Evolutionary conservation across 1,140 invertebrate species (phyloP).

Genomic region (Lepidostoma basale): DNA sequence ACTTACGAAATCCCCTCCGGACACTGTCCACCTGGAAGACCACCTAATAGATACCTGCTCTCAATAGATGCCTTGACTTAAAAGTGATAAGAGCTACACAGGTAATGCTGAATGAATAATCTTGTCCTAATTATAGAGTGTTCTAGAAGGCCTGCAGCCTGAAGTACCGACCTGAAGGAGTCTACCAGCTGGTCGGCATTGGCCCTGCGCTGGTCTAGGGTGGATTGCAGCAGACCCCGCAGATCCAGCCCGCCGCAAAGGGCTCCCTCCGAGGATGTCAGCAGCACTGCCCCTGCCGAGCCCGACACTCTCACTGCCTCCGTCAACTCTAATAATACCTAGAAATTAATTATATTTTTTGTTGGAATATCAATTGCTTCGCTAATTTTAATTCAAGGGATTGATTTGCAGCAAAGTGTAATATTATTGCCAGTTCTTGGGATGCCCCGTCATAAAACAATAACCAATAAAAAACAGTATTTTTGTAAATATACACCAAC

Average conservation of each 20-base stretch:
- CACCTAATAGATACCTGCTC: too few relatives aligned
- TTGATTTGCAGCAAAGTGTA: neutral
- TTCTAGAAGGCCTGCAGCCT: too few relatives aligned
- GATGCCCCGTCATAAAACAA: too few relatives aligned
- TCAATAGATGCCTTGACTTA: too few relatives aligned
- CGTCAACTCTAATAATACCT: constrained; percentile 37
- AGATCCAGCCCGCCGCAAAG: constrained; percentile 39
- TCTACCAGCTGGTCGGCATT: constrained; percentile 27
- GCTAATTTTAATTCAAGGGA: neutral
- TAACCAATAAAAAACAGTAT: too few relatives aligned
- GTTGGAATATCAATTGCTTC: too few relatives aligned
- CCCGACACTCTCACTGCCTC: constrained; percentile 21
- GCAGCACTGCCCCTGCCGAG: constrained; percentile 6
- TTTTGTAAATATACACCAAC: too few relatives aligned
- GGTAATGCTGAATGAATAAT: too few relatives aligned
- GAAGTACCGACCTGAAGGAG: constrained; percentile 24
- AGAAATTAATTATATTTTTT: neutral
- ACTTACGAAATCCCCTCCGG: too few relatives aligned
- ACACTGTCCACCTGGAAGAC: too few relatives aligned
- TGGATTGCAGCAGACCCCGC: constrained; percentile 23
- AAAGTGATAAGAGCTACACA: too few relatives aligned
- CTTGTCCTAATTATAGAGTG: too few relatives aligned
- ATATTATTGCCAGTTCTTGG: neutral
- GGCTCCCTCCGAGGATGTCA: constrained; percentile 25
- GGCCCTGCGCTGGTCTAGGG: constrained; percentile 14